Base-by-base conservation (phyloP, 2,797 vertebrate genomes). In the Zonotrichia albicollis region DNA sequence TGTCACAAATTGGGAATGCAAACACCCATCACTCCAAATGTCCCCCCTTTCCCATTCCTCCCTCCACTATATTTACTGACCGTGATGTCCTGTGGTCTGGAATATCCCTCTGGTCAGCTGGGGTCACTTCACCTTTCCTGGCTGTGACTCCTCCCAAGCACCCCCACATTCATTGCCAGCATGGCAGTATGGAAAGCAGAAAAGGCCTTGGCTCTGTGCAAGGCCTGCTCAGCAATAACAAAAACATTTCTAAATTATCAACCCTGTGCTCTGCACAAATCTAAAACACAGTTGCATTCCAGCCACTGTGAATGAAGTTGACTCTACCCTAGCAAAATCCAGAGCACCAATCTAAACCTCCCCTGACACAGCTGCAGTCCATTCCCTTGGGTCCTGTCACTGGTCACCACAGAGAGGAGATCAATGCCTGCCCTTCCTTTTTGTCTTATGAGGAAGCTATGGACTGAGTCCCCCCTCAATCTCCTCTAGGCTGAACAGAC, bases 381-480 rank as follows among this genome's bases (percentile, higher is more conserved):
- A 7, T 74, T 61, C 6, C 34, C 21, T 40, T 0, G 0, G 25
- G 10, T 73, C 7, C 25, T 27, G 40, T 34, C 14, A 2, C 17
- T 40, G 40, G 22, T 34, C 21, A 34, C 10, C 25, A 19, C 22
- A 50, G 43, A 57, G 34, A 29, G 51, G 11, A n/a, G 20, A 17
- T 25, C 2, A 4, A 2, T 30, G 5, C 25, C 18, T 88, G 34
- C 10, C 17, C 7, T 14, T 67, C 34, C 12, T 16, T 46, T 60
- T 40, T 3, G 5, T 8, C 3, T 53, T 11, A 8, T 29, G 29
- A 53, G 17, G n/a, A 46, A 53, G 34, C 6, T 46, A 34, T 46
- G 36, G 54, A n/a, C n/a, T 26, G 5, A 6, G 14, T 34, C 21
- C 8, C 17, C 29, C 6, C 13, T 61, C 26, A 36, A 26, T 42